phyloP scores from a whole-genome alignment of 2,888 invertebrate species.

The Lasioglossum calceatum region DNA sequence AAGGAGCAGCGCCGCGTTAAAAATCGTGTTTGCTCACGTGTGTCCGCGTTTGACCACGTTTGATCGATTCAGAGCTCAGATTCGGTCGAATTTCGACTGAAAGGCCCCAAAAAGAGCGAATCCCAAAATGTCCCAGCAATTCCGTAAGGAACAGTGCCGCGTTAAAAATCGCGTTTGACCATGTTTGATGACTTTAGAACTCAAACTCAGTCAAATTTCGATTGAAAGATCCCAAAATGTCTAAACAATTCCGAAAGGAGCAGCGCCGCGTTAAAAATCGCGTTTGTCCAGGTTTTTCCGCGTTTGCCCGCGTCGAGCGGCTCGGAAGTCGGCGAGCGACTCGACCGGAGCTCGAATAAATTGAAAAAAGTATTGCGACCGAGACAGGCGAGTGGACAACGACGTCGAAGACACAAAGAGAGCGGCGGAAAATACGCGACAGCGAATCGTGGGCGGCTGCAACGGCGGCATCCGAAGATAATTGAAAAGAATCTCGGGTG shows the following conservation, averaged over 20 bases:
- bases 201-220: too few relatives aligned
- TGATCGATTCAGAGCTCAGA: too few relatives aligned
- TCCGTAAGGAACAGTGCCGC: not conserved
- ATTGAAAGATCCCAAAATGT: too few relatives aligned
- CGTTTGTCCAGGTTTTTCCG: not conserved
- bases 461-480: conserved; percentile 19
- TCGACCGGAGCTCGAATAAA: not conserved
- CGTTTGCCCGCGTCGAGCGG: not conserved
- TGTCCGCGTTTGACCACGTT: too few relatives aligned
- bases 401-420: not conserved
- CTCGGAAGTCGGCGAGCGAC: not conserved
- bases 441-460: not conserved
- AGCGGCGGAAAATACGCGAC: not conserved
- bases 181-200: too few relatives aligned
- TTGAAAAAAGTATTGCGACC: not conserved
- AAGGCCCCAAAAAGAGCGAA: too few relatives aligned
- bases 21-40: too few relatives aligned
- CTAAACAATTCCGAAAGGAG: not conserved
- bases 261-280: not conserved
- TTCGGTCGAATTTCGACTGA: too few relatives aligned
- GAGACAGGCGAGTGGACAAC: not conserved
- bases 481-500: conserved; percentile 47
- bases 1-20: too few relatives aligned
- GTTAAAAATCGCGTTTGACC: not conserved
- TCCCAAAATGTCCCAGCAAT: not conserved